Base-by-base conservation (phyloP, 2,113 vertebrate genomes). In the Microtus pennsylvanicus region DNA sequence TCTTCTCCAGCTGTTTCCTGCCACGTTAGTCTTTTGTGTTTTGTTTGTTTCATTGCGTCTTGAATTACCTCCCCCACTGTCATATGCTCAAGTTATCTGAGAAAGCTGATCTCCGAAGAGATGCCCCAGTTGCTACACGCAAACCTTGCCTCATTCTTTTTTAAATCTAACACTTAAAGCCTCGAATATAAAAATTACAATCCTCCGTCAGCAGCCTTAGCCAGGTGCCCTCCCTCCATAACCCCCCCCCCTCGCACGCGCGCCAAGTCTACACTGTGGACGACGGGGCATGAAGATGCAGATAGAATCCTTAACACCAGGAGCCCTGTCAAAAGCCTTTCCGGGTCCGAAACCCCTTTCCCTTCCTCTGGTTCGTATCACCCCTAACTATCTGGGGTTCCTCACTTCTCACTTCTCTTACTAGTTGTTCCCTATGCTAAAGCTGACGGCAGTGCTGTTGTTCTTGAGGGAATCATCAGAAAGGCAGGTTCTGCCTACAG, bases 101-200 rank as follows among this genome's bases (percentile, higher is more conserved):
- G 42, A 42, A 42, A 42, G 42, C 42, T 42, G 42, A 42, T 42
- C 42, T 42, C 42, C 3, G 42, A 42, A 42, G 42, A 42, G 42
- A 42, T 42, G 42, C 42, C 42, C 42, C 42, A 42, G 42, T 42
- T 42, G 42, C 42, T 3, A 42, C 42, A 42, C 42, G 42, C 42
- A 42, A 42, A 42, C 42, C 42, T 42, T 42, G 42, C 42, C 42
- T 42, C 42, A 42, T 83, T 93, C 26, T 17, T 1, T 47, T 95
- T 94, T 83, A 93, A 96, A 90, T 94, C 58, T 93, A 76, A 12
- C 45, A n/a, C 83, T 65, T 14, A 33, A 42, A 50, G 42, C 42
- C 63, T 21, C 4, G 47, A 22, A 35, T 93, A 33, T 8, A 24
- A 87, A 65, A 91, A 38, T 42, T 21, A 38, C 30, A 65, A 24